Percentiles rank a stretch among this genome's conserved stretches.
phyloP scores from a whole-genome alignment of 2,113 vertebrate species.

The Esox niger region DNA sequence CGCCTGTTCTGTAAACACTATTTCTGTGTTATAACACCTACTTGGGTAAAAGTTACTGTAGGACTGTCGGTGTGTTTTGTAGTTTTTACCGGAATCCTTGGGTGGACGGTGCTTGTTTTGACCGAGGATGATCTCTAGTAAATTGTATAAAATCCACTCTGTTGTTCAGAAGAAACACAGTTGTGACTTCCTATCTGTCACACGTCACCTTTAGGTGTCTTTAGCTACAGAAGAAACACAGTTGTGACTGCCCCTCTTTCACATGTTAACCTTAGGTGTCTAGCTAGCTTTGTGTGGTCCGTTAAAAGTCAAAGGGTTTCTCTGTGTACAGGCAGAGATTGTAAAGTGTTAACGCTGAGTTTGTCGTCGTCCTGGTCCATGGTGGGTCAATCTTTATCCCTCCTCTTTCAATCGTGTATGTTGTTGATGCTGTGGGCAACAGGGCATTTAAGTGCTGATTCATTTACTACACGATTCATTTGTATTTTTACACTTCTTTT shows the following conservation, averaged over 20 bases:
- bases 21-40: neutral
- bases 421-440: conserved; percentile 73
- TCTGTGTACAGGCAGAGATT: neutral
- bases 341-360: neutral
- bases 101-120: neutral
- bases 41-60: neutral
- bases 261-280: neutral
- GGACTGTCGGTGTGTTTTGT: neutral
- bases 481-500: conserved; percentile 38
- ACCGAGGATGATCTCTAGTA: neutral
- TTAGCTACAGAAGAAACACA: neutral
- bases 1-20: no score
- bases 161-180: neutral
- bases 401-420: neutral
- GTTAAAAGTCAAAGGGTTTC: neutral
- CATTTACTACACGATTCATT: conserved; percentile 39
- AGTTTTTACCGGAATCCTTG: neutral
- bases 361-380: neutral
- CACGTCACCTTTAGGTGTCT: neutral
- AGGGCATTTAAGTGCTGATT: conserved; percentile 62
- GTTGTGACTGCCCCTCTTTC: neutral
- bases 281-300: neutral
- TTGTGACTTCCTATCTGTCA: neutral
- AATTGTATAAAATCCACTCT: neutral
- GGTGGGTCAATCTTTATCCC: neutral